phyloP scores from a whole-genome alignment of 2,113 vertebrate genomes.

The Eptesicus fuscus region DNA sequence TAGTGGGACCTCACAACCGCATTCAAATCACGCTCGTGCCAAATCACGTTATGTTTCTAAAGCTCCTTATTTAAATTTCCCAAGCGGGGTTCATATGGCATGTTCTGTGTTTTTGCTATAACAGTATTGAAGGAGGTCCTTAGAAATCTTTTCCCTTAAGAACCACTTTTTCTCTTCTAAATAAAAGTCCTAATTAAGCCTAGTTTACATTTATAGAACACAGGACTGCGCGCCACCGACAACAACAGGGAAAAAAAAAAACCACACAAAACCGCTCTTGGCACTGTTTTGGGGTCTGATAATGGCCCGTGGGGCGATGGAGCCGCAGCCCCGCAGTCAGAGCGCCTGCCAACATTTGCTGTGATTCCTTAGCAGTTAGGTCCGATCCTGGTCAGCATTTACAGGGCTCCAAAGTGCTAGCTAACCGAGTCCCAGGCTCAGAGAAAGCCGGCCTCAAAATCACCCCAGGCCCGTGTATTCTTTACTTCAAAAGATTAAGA shows the following conservation, averaged over 20 bases:
- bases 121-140: slow-evolving; percentile 54
- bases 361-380: neutral
- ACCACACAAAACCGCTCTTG: neutral
- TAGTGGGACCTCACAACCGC: slow-evolving; percentile 80
- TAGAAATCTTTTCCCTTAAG: slow-evolving; percentile 26
- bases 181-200: slow-evolving; percentile 63
- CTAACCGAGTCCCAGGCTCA: neutral
- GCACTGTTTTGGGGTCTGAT: neutral
- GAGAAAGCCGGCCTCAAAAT: slow-evolving; percentile 24
- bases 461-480: neutral
- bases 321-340: neutral
- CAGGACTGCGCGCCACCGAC: slow-evolving; percentile 15
- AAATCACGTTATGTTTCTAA: slow-evolving; percentile 83
- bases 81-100: slow-evolving; percentile 77
- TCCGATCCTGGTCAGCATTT: neutral
- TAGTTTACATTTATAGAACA: slow-evolving; percentile 53
- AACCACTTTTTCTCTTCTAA: slow-evolving; percentile 66
- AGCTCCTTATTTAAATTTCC: slow-evolving; percentile 82
- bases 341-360: neutral
- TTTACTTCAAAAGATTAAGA: slow-evolving; percentile 28
- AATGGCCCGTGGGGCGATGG: neutral
- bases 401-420: neutral
- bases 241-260: slow-evolving; percentile 17
- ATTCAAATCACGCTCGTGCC: slow-evolving; percentile 77
- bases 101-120: slow-evolving; percentile 69